Evolutionary conservation across 2,888 invertebrate species (phyloP).

Genomic region (Digitonthophagus gazella): DNA sequence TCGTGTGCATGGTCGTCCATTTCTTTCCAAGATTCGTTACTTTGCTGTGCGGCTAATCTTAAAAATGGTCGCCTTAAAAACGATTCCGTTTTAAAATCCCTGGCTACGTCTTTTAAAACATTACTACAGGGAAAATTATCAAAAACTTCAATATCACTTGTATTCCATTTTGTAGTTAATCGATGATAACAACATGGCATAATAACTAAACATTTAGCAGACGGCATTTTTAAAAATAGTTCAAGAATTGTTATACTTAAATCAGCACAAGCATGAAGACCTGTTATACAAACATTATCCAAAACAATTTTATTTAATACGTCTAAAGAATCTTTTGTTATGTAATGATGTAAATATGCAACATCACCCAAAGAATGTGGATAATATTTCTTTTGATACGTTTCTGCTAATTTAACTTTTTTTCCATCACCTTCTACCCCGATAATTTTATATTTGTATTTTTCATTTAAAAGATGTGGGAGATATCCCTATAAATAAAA

Average conservation of each 20-base stretch:
- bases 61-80: constrained; percentile 66
- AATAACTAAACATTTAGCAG: constrained; percentile 59
- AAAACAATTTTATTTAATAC: constrained; percentile 43
- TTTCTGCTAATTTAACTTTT: constrained; percentile 58
- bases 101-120: constrained; percentile 50
- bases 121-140: constrained; percentile 67
- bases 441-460: constrained; percentile 60
- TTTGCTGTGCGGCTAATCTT: constrained; percentile 70
- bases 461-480: constrained; percentile 62
- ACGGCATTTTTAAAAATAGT: constrained; percentile 60
- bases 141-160: constrained; percentile 49
- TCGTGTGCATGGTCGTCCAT: constrained; percentile 54
- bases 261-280: constrained; percentile 78
- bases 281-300: constrained; percentile 54
- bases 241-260: constrained; percentile 66
- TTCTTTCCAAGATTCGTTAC: constrained; percentile 55
- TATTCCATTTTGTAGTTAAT: constrained; percentile 48
- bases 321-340: constrained; percentile 56
- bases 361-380: constrained; percentile 55
- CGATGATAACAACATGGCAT: constrained; percentile 83
- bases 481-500: constrained; percentile 65
- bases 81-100: constrained; percentile 44
- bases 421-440: constrained; percentile 65
- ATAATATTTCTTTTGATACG: constrained; percentile 58
- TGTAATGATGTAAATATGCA: constrained; percentile 59